Base-by-base conservation (phyloP, 1,140 invertebrate species). In the Maniola jurtina region DNA sequence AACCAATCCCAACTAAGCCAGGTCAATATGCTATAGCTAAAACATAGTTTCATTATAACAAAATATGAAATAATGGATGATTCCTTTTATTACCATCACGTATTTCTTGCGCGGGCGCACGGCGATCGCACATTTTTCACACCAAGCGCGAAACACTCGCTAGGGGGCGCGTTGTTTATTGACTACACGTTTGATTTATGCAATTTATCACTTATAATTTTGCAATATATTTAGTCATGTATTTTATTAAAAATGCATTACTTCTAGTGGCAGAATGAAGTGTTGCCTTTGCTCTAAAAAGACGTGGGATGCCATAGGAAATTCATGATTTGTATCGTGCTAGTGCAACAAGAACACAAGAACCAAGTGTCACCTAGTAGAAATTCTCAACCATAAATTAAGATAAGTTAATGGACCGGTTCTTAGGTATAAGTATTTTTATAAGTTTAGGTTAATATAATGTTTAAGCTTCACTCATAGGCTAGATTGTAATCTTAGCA, bases 181-280 rank as follows among this genome's bases (percentile, higher is more conserved):
- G 59, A 48, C 64, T 55, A 74, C 81, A 83, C 79, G 82, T 81
- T 79, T 85, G 79, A 85, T 84, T 80, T 79, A 83, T 80, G 69
- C 72, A 66, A 84, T 85, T 85, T 84, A 80, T 87, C 78, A 72
- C 70, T 71, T 71, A 64, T 67, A 68, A 68, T 72, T 70, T 67
- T 56, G 57, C 63, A 68, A 68, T 66, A 61, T 11, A 68, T 61
- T 73, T 70, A 67, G 35, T 69, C 64, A 62, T 64, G 16, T 45
- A 42, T 63, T 66, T 61, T 54, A 65, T 50, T 65, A 59, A 61
- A 66, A 61, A n/a, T 36, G 13, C 36, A n/a, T 57, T 40, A 14
- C 34, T 36, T 56, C 34, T 56, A 56, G 35, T 56, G 33, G 35
- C 55, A 57, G 13, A 13, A 38, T 40, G 25, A 34, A 55, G 33